Evolutionary conservation across 2,113 vertebrate species (phyloP), one percentile per base, ranked within the genome.

Genomic region (Mugil cephalus): DNA sequence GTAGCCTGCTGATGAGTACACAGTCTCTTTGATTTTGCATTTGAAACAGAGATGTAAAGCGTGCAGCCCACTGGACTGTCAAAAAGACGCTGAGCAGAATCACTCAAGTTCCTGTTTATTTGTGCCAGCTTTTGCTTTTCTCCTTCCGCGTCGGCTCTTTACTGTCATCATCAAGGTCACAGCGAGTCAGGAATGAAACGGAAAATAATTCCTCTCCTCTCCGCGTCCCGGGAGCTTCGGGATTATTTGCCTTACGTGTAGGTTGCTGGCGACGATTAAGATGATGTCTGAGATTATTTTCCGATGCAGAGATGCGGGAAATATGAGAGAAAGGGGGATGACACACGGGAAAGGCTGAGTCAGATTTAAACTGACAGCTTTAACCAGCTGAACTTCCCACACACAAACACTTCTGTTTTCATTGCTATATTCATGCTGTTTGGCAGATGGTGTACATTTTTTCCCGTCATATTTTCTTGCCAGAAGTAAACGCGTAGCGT

Each of bases 361-460:
- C 54, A 62, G 72, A 90, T 88, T 83, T 59, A 82, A 83, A 80
- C 54, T 83, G 90, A 87, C 87, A 85, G 62, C 74, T 51, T 59
- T 68, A 89, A 86, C 69, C 56, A 72, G 77, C 78, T 40, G 56
- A 86, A 71, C 79, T 79, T 86, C 83, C 83, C 72, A 87, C 84
- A 46, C 65, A 83, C 80, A 88, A 80, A 82, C 72, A 74, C 13
- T 81, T 77, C 54, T 11, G 43, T 69, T 84, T 81, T 80, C 62
- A 86, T 79, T 86, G 74, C 83, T 80, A 62, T 86, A 87, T 62
- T 80, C 19, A 71, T 83, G 72, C 79, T 43, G 67, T 81, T 81
- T 87, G 80, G 78, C 74, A 80, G 79, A 81, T 72, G 59, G 11
- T 75, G 51, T 47, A 56, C 45, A 74, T 79, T 78, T 85, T 58